Evolutionary conservation across 2,113 vertebrate species (phyloP), one percentile per base, ranked within the genome.

Genomic region (Sylvia atricapilla): DNA sequence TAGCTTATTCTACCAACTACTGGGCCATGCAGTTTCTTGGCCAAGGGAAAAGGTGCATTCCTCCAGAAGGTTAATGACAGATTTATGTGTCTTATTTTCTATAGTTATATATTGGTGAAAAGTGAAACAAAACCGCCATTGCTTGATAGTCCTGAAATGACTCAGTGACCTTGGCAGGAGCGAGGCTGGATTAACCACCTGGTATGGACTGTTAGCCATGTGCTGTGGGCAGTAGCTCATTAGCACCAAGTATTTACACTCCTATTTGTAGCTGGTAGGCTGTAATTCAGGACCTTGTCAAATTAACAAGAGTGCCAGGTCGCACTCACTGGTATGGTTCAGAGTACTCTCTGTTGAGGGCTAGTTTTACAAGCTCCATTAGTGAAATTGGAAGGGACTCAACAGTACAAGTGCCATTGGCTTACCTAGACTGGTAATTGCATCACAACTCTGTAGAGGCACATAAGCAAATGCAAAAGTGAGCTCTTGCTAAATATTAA

Each of bases 171-270:
- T 92, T 90, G 73, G 56, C 72, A 92, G 35, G 50, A 95, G 49
- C 43, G 19, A 91, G 58, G 21, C 39, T 93, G 79, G 72, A 85
- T 63, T 68, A 82, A 69, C 59, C 63, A 91, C 60, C 60, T 81
- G 88, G 95, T 81, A 35, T 63, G 39, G 84, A 75, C 87, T 77
- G 53, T 80, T 49, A 90, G 78, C 80, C 75, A 76, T 59, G 76
- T 78, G 49, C 88, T 82, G 58, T 46, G 79, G 75, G 52, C 82
- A 87, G 68, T 27, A 93, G 66, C 55, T 91, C 69, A 90, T 94
- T 88, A 97, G 69, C 64, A 95, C 35, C 93, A 93, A 75, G 76
- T 79, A 94, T 86, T 96, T 90, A 93, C 67, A 66, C 78, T 96
- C 68, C 67, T 72, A 52, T 96, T 90, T 84, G 86, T 86, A 86